Evolutionary conservation across 2,888 invertebrate species (phyloP), one percentile per base, ranked within the genome.

Genomic region (Drosophila pegasa): DNA sequence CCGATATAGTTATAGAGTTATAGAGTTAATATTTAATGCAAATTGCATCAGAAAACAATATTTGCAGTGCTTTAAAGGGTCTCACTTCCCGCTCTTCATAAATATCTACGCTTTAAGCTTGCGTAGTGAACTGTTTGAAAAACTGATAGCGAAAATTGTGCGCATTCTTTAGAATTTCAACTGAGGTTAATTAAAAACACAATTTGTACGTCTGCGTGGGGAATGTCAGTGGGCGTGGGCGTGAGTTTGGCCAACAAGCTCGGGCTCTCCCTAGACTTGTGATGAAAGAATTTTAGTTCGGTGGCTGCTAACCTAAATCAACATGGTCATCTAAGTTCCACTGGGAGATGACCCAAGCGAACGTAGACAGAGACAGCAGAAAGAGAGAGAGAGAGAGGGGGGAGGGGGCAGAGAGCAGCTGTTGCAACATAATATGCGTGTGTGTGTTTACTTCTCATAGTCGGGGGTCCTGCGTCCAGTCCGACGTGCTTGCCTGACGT

Each of bases 291-390:
- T 74, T 76, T 67, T 37, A 52, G 56, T 38, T 20, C 55, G 55
- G 65, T 58, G 43, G 56, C 61, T 41, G 65, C 48, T 66, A 66
- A 60, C 74, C 81, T 72, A 84, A 84, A 79, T 71, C 74, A 84
- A 84, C 81, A 81, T 68, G 69, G 63, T 33, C 70, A 56, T 58
- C 47, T 40, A 20, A 35, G 33, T 43, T 60, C 62, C 70, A 45
- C 50, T 35, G 78, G 78, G 80, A 55, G 37, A 27, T 55, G 29
- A 54, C 41, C 38, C 37, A 22, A 41, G 29, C 27, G 10, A 56
- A 56, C 55, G 55, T 29, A 22, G 14, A 33, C 14, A 14, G 10
- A 25, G 35, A 12, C 25, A 54, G 22, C 2, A 3, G 2, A n/a
- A 5, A 45, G 43, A 6, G 43, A 2, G 29, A 18, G 16, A 6